Conservation (phyloP, 2,888 invertebrate species). For the Phasia obesa region DNA sequence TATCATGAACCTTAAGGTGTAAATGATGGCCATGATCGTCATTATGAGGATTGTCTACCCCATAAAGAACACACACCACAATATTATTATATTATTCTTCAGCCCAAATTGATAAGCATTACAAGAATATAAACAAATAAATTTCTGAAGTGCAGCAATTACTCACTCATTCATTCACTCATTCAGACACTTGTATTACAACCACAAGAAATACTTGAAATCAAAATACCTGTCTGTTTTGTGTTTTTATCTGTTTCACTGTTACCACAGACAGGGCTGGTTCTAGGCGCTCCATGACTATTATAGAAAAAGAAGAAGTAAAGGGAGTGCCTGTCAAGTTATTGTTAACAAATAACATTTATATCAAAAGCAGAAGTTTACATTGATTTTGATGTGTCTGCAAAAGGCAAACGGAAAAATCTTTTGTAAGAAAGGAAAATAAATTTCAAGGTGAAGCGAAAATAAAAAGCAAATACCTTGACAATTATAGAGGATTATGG, state of each 20-base stretch:
- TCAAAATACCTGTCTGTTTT: conserved; percentile 16
- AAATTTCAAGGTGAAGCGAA: background rate
- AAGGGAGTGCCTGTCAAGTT: conserved; percentile 33
- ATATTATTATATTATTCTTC: conserved; percentile 42
- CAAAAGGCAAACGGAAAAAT: background rate
- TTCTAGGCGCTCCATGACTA: background rate
- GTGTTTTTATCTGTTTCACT: background rate
- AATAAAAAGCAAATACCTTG: too few species aligned
- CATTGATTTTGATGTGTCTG: background rate
- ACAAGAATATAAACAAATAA: conserved; percentile 63
- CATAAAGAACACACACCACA: conserved; percentile 3
- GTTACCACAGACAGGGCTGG: background rate
- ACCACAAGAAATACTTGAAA: conserved; percentile 12
- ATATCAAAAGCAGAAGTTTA: conserved; percentile 21
- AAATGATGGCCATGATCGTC: conserved; percentile 24
- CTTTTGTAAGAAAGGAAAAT: background rate
- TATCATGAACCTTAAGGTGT: conserved; percentile 42
- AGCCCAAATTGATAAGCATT: conserved; percentile 65
- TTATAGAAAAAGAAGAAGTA: too few species aligned
- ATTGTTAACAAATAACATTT: background rate
- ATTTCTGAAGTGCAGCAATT: conserved; percentile 40
- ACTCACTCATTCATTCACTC: conserved; percentile 58
- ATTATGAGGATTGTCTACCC: conserved; percentile 25
- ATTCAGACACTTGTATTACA: conserved; percentile 61
- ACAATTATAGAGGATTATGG: too few species aligned